These are phyloP conservation scores for Gerris buenoi DNA, from an alignment of 1,140 invertebrate genomes.

Conservation along the genomic window DNA sequence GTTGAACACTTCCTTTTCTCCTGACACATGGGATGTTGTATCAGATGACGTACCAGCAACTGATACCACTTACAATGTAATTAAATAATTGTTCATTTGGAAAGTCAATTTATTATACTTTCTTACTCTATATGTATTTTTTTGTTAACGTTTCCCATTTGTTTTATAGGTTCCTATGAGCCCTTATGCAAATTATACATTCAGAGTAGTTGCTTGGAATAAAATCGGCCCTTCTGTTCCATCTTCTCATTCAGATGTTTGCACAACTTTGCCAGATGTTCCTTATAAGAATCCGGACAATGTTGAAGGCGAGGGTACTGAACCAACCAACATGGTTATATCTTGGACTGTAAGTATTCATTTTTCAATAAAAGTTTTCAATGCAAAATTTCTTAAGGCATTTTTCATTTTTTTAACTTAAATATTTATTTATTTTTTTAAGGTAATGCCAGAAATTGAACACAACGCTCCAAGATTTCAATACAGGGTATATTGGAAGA, in stretches of 20 bases:
- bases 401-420: no score
- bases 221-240: constrained; percentile 81
- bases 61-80: constrained; percentile 51
- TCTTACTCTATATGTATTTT: neutral
- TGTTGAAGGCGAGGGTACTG: constrained; percentile 75
- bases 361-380: neutral
- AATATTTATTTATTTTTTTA: constrained; percentile 20
- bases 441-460: constrained; percentile 88
- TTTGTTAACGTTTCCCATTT: no score
- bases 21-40: constrained; percentile 75
- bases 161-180: constrained; percentile 57
- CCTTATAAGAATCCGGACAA: constrained; percentile 91
- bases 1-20: constrained; percentile 86
- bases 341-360: constrained; percentile 65
- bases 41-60: constrained; percentile 61
- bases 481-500: constrained; percentile 76
- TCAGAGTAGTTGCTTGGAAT: constrained; percentile 83
- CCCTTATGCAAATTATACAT: constrained; percentile 93
- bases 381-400: no score
- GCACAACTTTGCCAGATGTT: constrained; percentile 72
- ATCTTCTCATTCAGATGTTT: constrained; percentile 62
- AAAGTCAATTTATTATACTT: neutral
- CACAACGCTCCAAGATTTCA: constrained; percentile 88
- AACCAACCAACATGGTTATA: constrained; percentile 81
- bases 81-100: constrained; percentile 14